phyloP scores from a whole-genome alignment of 2,888 invertebrate species.

The Furcula furcula region DNA sequence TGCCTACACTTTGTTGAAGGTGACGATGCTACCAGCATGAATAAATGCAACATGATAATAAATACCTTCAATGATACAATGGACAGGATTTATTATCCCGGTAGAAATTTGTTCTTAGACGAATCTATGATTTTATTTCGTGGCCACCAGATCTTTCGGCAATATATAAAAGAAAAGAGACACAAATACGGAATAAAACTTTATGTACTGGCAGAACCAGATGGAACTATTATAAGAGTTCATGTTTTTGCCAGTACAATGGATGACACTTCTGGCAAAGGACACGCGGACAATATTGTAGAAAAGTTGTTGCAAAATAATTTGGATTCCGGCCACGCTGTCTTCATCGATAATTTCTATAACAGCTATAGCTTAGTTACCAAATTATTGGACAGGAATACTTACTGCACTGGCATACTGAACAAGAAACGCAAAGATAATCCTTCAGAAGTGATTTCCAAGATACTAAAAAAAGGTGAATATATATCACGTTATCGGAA shows the following conservation, averaged over 20 bases:
- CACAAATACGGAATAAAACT: conserved; percentile 40
- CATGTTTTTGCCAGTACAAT: conserved; percentile 19
- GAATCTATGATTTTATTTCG: conserved; percentile 36
- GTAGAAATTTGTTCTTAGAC: conserved; percentile 25
- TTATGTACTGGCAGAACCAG: conserved; percentile 38
- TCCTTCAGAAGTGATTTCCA: conserved; percentile 9
- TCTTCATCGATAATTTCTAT: conserved; percentile 38
- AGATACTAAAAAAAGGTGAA: conserved; percentile 6
- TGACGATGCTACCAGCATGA: conserved; percentile 4
- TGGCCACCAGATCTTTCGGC: conserved; percentile 29
- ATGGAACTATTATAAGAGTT: conserved; percentile 32
- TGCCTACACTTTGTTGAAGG: conserved; percentile 13
- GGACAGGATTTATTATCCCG: conserved; percentile 26
- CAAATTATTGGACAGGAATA: conserved; percentile 17
- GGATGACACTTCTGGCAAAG: conserved; percentile 17
- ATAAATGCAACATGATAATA: conserved; percentile 9
- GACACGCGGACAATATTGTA: conserved; percentile 28
- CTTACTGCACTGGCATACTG: conserved; percentile 30
- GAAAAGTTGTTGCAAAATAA: conserved; percentile 26
- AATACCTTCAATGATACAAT: conserved; percentile 18
- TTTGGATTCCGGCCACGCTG: conserved; percentile 26
- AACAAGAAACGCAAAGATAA: conserved; percentile 17
- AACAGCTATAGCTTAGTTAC: conserved; percentile 19
- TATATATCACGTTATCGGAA: conserved; percentile 7
- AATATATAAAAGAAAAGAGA: conserved; percentile 37